Conservation (phyloP, 2,113 vertebrate genomes). For the Cromileptes altivelis region DNA sequence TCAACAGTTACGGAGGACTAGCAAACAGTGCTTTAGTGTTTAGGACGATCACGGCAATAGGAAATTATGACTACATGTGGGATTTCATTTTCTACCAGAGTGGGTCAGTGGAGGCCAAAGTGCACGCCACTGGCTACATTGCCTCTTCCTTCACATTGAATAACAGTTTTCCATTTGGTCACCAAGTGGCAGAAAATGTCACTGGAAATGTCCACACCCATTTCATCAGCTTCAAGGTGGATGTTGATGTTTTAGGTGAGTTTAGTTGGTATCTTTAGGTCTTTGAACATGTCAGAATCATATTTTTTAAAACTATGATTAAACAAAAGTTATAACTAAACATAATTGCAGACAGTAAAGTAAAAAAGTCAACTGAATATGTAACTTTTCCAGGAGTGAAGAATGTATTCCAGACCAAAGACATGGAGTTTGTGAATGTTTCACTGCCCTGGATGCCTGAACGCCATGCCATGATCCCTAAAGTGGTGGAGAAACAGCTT, state of each 20-base stretch:
- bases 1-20: background rate
- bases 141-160: background rate
- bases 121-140: background rate
- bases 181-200: constrained; percentile 10
- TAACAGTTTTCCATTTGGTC: background rate
- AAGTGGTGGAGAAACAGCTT: constrained; percentile 15
- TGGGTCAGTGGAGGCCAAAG: constrained; percentile 4
- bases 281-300: background rate
- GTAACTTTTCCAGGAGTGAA: background rate
- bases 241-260: constrained; percentile 4
- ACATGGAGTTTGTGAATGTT: constrained; percentile 27
- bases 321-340: background rate
- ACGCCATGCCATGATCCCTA: constrained; percentile 3
- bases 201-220: constrained; percentile 12
- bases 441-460: constrained; percentile 25
- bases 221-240: constrained; percentile 5
- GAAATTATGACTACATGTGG: constrained; percentile 5
- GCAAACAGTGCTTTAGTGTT: constrained; percentile 3
- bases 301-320: background rate
- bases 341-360: background rate
- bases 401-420: constrained; percentile 25
- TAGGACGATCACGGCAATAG: constrained; percentile 1
- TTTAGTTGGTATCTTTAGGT: background rate
- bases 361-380: background rate
- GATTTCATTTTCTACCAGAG: constrained; percentile 14